A percentile compares a stretch with the other conserved stretches of the same genome.
Evolutionary conservation across 2,113 vertebrate species (phyloP).

Genomic region (Gallinago paraguaiae): DNA sequence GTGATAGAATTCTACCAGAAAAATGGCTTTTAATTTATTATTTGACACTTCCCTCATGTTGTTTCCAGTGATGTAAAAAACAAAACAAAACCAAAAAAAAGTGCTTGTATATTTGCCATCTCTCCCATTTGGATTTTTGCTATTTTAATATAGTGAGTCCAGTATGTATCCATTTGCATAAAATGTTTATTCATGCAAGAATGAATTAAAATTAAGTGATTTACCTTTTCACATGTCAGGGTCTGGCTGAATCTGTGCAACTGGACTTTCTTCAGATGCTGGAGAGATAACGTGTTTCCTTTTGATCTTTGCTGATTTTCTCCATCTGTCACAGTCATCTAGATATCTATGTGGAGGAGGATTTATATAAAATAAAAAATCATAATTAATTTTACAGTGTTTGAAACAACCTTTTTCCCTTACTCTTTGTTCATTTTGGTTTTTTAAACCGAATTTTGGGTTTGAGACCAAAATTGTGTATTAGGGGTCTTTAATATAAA

Average conservation of each 20-base stretch:
- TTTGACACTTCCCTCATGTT: neutral
- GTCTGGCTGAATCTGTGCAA: neutral
- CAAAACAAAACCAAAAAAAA: neutral
- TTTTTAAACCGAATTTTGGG: neutral
- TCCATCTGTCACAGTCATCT: neutral
- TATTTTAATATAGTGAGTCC: neutral
- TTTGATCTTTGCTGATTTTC: neutral
- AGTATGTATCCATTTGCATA: neutral
- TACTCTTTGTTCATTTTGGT: neutral
- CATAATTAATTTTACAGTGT: neutral
- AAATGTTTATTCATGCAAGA: neutral
- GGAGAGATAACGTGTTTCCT: neutral
- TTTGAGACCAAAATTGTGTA: neutral
- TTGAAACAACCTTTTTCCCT: neutral
- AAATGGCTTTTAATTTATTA: neutral
- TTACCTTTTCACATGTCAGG: neutral
- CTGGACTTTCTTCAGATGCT: neutral
- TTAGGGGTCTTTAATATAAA: neutral
- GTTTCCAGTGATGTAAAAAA: neutral
- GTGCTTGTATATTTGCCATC: neutral
- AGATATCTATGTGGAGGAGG: neutral
- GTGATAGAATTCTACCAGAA: neutral
- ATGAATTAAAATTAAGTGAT: neutral
- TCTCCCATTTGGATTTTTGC: neutral
- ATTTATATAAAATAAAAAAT: neutral